Conservation (phyloP, 2,113 vertebrate genomes). For the Calyptommatus sinebrachiatus region DNA sequence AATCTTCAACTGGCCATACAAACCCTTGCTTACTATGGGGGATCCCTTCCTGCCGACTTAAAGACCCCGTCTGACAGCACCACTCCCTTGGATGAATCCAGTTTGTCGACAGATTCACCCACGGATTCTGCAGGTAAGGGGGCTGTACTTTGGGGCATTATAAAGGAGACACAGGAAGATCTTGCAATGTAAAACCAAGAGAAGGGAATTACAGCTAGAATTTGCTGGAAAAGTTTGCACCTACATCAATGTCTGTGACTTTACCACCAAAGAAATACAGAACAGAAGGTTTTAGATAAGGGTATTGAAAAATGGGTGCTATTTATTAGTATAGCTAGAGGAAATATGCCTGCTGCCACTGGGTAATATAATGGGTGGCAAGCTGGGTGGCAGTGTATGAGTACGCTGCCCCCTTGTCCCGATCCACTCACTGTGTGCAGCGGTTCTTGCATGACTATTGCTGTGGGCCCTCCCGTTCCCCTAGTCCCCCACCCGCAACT, state of each 20-base stretch:
- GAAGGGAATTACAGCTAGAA: not conserved
- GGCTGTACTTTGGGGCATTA: not conserved
- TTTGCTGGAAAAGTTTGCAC: too few relatives aligned
- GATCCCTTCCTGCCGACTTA: conserved; percentile 73
- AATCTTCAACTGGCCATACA: conserved; percentile 83
- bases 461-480: too few relatives aligned
- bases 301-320: too few relatives aligned
- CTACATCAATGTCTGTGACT: not conserved
- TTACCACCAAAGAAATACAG: not conserved
- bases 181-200: not conserved
- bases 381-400: too few relatives aligned
- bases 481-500: too few relatives aligned
- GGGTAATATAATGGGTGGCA: too few relatives aligned
- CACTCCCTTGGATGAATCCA: conserved; percentile 75
- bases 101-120: conserved; percentile 66
- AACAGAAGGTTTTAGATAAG: too few relatives aligned
- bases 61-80: conserved; percentile 54
- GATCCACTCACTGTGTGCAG: too few relatives aligned
- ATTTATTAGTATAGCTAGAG: too few relatives aligned
- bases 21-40: conserved; percentile 81
- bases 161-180: not conserved
- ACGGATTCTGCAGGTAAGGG: conserved; percentile 72
- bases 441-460: too few relatives aligned
- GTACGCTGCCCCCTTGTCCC: too few relatives aligned
- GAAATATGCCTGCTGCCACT: too few relatives aligned